A percentile compares a stretch with the other conserved stretches of the same genome.
These are phyloP conservation scores for Yasuhikotakia modesta DNA, from an alignment of 2,797 vertebrate species.

Conservation along the genomic window DNA sequence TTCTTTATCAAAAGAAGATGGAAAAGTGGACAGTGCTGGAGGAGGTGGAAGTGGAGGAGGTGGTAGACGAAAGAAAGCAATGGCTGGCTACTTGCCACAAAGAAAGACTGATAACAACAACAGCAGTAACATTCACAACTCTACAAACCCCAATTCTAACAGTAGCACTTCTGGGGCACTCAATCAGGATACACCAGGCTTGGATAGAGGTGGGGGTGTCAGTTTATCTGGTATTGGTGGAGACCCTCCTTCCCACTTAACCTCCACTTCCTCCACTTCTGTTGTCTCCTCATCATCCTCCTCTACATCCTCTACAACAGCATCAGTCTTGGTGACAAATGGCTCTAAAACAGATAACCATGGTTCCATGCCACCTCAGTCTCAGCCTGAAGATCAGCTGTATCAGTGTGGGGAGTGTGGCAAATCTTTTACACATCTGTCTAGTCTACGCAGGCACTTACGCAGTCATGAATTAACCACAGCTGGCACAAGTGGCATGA, in stretches of 20 bases:
- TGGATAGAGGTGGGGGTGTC: slow-evolving; percentile 73
- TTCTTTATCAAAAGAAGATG: slow-evolving; percentile 81
- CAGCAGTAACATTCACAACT: slow-evolving; percentile 69
- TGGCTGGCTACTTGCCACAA: slow-evolving; percentile 84
- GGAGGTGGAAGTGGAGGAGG: slow-evolving; percentile 68
- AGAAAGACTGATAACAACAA: slow-evolving; percentile 77
- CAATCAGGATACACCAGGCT: slow-evolving; percentile 75
- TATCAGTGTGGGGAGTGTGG: slow-evolving; percentile 91
- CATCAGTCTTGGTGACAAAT: slow-evolving; percentile 81
- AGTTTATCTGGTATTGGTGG: slow-evolving; percentile 75
- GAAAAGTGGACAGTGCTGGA: slow-evolving; percentile 76
- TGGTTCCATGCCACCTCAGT: slow-evolving; percentile 73
- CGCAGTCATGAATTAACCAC: slow-evolving; percentile 90
- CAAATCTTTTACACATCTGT: slow-evolving; percentile 92
- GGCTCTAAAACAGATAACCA: slow-evolving; percentile 79
- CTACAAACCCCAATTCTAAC: slow-evolving; percentile 73
- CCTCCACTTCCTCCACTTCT: slow-evolving; percentile 80
- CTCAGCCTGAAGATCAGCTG: slow-evolving; percentile 79
- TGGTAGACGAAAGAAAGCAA: slow-evolving; percentile 82
- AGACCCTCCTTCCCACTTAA: slow-evolving; percentile 77
- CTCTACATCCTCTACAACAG: slow-evolving; percentile 77
- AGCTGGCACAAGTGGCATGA: slow-evolving; percentile 77
- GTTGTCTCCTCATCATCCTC: slow-evolving; percentile 81
- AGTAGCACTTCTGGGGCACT: slow-evolving; percentile 71
- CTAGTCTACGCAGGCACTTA: slow-evolving; percentile 91